These are phyloP conservation scores for Euglossa dilemma DNA, from an alignment of 1,140 invertebrate species.

Conservation along the genomic window DNA sequence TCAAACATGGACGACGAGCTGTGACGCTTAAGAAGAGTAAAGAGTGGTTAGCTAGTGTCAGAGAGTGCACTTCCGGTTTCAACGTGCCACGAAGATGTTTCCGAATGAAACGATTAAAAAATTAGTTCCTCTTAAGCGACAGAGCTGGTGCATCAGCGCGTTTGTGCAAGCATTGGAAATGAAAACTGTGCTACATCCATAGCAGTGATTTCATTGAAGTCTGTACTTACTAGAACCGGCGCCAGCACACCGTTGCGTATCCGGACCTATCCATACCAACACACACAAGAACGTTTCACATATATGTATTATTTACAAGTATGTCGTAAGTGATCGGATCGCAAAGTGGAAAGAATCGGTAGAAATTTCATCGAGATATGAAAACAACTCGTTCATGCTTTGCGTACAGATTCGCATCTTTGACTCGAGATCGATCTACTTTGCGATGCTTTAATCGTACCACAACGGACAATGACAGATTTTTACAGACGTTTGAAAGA, in stretches of 20 bases:
- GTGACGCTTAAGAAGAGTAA: slow-evolving; percentile 10
- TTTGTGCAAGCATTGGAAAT: slow-evolving; percentile 37
- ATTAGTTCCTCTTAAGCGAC: neutral
- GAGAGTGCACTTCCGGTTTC: neutral
- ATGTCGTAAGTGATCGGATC: slow-evolving; percentile 64
- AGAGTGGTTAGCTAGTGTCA: neutral
- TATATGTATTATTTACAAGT: slow-evolving; percentile 82
- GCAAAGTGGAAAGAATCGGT: slow-evolving; percentile 46
- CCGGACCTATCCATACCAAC: slow-evolving; percentile 83
- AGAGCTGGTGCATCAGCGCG: neutral
- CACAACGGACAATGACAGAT: slow-evolving; percentile 50
- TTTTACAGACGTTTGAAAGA: slow-evolving; percentile 25
- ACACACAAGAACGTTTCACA: slow-evolving; percentile 81
- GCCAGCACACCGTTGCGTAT: slow-evolving; percentile 83
- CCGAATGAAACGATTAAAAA: too few relatives aligned
- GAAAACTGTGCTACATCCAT: slow-evolving; percentile 44
- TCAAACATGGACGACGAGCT: neutral
- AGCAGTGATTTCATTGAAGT: slow-evolving; percentile 55
- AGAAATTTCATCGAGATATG: neutral
- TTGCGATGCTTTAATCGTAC: slow-evolving; percentile 48
- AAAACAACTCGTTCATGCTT: neutral
- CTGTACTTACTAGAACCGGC: slow-evolving; percentile 84
- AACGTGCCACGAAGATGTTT: too few relatives aligned
- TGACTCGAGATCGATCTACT: neutral
- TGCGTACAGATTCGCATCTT: neutral